Evolutionary conservation across 2,113 vertebrate species (phyloP).

Genomic region (Vidua chalybeata): DNA sequence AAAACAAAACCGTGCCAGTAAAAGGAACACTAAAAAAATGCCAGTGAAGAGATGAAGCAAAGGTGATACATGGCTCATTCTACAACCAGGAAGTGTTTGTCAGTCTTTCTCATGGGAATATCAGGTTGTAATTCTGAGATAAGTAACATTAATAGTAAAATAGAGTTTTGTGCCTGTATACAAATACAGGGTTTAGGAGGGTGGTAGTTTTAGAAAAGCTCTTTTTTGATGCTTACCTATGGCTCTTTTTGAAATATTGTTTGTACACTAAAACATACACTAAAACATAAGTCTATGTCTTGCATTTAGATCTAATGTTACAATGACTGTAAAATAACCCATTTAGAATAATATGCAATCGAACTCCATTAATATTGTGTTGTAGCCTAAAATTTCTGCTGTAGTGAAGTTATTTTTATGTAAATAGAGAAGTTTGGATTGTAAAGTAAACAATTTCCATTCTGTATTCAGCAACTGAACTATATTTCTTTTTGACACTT

Average conservation of each 20-base stretch:
- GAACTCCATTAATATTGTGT: constrained; percentile 35
- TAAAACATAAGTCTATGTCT: background rate
- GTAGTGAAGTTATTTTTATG: constrained; percentile 56
- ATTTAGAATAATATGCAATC: background rate
- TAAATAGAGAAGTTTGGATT: constrained; percentile 55
- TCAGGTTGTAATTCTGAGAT: background rate
- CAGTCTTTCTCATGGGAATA: background rate
- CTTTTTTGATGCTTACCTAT: background rate
- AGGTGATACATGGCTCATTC: background rate
- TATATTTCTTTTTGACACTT: constrained; percentile 64
- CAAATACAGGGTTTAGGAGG: background rate
- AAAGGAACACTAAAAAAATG: constrained; percentile 12
- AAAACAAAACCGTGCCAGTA: background rate
- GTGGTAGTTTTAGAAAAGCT: background rate
- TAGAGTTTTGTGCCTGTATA: background rate
- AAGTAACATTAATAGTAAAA: background rate
- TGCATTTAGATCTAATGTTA: constrained; percentile 9
- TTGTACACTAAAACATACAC: background rate
- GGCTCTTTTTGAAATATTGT: background rate
- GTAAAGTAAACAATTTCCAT: constrained; percentile 65
- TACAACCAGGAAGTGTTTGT: background rate
- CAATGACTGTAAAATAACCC: constrained; percentile 1
- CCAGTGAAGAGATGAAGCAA: background rate
- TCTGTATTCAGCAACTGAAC: background rate
- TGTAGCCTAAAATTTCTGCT: constrained; percentile 48